Conservation (phyloP, 2,888 invertebrate species). For the Gasteruption jaculator region DNA sequence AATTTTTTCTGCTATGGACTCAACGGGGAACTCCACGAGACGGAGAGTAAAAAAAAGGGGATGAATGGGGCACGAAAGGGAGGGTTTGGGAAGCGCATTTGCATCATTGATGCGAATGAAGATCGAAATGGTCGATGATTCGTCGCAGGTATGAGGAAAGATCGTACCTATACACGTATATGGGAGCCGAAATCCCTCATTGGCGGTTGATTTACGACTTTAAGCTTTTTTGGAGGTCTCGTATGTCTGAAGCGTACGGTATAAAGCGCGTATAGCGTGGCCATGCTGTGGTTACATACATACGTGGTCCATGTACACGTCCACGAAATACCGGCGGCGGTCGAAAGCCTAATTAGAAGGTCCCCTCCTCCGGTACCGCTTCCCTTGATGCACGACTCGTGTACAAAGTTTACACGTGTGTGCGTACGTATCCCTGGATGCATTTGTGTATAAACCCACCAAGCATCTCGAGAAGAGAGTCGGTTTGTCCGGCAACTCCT, state of each 20-base stretch:
- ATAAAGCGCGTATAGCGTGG: conserved; percentile 34
- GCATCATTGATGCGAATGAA: too few species aligned
- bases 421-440: conserved; percentile 3
- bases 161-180: not conserved
- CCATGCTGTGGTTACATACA: too few species aligned
- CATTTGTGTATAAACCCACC: conserved; percentile 14
- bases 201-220: conserved; percentile 40
- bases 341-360: conserved; percentile 41
- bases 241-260: conserved; percentile 27
- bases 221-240: conserved; percentile 24
- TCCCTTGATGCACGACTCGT: not conserved
- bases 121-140: conserved; percentile 4
- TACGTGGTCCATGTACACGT: conserved; percentile 30
- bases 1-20: too few species aligned
- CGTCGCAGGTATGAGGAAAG: not conserved
- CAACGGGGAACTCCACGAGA: too few species aligned
- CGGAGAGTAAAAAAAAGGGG: too few species aligned
- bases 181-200: conserved; percentile 28
- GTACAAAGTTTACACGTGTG: conserved; percentile 9
- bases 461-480: conserved; percentile 5
- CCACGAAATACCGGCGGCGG: conserved; percentile 34
- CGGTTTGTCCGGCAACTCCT: conserved; percentile 41
- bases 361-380: conserved; percentile 27
- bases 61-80: too few species aligned
- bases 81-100: too few species aligned